These are phyloP conservation scores for Limnothrissa miodon DNA, from an alignment of 2,113 vertebrate genomes.

Conservation along the genomic window DNA sequence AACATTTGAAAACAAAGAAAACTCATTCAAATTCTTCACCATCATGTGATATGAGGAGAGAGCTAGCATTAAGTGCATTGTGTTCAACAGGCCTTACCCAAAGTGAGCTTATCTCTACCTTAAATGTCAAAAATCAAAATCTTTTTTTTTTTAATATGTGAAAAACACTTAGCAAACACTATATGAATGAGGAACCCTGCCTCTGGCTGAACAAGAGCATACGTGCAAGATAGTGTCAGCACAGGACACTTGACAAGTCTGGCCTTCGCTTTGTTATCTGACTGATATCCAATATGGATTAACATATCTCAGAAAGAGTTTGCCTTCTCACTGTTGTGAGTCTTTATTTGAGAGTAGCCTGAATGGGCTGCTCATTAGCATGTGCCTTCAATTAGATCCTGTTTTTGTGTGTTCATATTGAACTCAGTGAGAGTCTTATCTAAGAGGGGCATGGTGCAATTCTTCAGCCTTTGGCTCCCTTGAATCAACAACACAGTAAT, in stretches of 20 bases:
- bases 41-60: neutral
- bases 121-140: neutral
- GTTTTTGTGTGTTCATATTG: neutral
- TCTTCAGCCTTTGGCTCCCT: neutral
- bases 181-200: neutral
- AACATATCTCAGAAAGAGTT: neutral
- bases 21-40: neutral
- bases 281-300: neutral
- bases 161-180: neutral
- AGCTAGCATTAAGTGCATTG: neutral
- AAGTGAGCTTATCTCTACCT: neutral
- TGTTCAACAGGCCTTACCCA: neutral
- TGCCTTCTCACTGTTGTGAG: neutral
- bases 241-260: neutral
- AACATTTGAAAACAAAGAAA: neutral
- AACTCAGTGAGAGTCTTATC: neutral
- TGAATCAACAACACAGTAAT: conserved; percentile 16
- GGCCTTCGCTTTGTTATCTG: neutral
- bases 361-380: neutral
- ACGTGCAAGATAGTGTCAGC: neutral
- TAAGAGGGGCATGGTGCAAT: neutral
- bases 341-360: neutral
- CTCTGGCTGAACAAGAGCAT: neutral
- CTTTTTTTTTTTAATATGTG: neutral
- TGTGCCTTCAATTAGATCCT: neutral